Evolutionary conservation across 37 sponge, comb jelly and placozoan species (phyloP), one percentile per base, ranked within the genome.

Genomic region (Eunapius fragilis): DNA sequence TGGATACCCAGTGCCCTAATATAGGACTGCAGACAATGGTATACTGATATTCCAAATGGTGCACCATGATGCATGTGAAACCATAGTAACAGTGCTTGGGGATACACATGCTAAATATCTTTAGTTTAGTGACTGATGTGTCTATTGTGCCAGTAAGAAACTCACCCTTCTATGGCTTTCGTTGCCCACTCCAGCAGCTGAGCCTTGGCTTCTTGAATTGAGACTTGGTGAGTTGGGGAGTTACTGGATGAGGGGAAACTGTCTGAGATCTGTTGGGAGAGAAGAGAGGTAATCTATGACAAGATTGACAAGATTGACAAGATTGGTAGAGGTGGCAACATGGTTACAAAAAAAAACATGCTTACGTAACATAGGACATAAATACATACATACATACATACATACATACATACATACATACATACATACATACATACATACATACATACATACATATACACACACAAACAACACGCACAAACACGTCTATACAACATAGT

Each of bases 141-240:
- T 58, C 58, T 58, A 58, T 58, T 77, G 13, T 2, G 35, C 0
- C 11, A 27, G 10, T 19, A 11, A 27, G 10, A 12, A 3, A 25
- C 80, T 71, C 26, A 92, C 89, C 93, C 89, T 58, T 92, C 89
- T 26, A 87, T 89, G 26, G 92, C 95, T 30, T 13, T 79, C 73
- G 91, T 87, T 38, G 87, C 89, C 95, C 95, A 95, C 31, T 83
- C 37, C 47, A 95, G 84, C 33, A 95, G 81, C 45, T 87, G 79
- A 26, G 89, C 69, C 77, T 91, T 95, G 45, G 86, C 50, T 30
- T 50, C 89, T 28, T 78, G 81, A 58, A 86, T 82, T 22, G 90
- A 90, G 25, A 90, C 85, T 30, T 85, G 77, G 37, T 81, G 74
- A 1, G 90, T 86, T 27, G 26, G 79, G 14, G 73, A 72, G 73